Evolutionary conservation across 1,140 invertebrate genomes (phyloP), one percentile per base, ranked within the genome.

Genomic region (Anastatus disparis): DNA sequence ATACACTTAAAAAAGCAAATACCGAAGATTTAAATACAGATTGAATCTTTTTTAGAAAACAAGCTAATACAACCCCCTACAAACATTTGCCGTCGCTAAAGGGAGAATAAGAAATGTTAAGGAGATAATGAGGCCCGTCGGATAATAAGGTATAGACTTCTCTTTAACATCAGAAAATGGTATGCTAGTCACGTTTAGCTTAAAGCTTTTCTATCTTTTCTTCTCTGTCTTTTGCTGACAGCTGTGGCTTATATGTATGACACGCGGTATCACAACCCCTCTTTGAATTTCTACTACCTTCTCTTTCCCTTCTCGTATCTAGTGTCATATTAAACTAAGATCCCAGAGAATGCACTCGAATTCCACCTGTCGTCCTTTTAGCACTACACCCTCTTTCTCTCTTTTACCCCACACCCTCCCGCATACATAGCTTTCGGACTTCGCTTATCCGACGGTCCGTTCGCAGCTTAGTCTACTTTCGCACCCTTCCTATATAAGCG

Each of bases 171-270:
- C 73, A 75, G 44, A 35, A 58, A 74, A 76, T 74, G 78, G 78
- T 74, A 85, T 84, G 82, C 83, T 85, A 84, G 83, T 86, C 85
- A 85, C 85, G 85, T 85, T 83, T 83, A 84, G 73, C 73, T n/a
- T n/a, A n/a, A n/a, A n/a, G n/a, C n/a, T n/a, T n/a, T n/a, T n/a
- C n/a, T n/a, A n/a, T n/a, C n/a, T n/a, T n/a, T n/a, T n/a, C n/a
- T n/a, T n/a, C n/a, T n/a, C n/a, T n/a, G n/a, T n/a, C n/a, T n/a
- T n/a, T n/a, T 78, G 83, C 83, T 85, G 84, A 85, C 84, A 85
- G 84, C 83, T 86, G 85, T 72, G 83, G 83, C 84, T 85, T 86
- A 85, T 85, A 85, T 82, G 80, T 85, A 85, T 85, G 82, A 86
- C n/a, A n/a, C 80, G 81, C 79, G 79, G 78, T 84, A 85, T 85